Percentiles rank a stretch among this genome's conserved stretches.
These are phyloP conservation scores for Hydrolagus colliei DNA, from an alignment of 2,797 vertebrate species.

Conservation along the genomic window DNA sequence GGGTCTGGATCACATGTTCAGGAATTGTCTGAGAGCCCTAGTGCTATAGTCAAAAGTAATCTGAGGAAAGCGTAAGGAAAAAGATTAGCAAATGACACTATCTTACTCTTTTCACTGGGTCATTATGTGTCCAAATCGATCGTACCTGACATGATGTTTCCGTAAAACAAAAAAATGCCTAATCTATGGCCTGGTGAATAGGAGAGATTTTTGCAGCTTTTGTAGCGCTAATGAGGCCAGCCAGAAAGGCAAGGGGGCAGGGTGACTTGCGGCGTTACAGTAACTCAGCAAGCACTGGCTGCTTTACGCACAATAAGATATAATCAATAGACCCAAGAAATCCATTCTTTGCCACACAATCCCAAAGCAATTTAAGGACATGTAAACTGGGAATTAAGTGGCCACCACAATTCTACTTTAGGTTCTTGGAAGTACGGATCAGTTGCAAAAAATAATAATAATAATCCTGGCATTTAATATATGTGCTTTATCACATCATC, in stretches of 20 bases:
- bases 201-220: background rate
- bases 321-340: slow-evolving; percentile 22
- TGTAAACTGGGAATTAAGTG: background rate
- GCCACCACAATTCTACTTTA: background rate
- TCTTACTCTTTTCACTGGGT: background rate
- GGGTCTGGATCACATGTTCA: too few species aligned
- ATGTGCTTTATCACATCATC: too few species aligned
- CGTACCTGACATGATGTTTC: background rate
- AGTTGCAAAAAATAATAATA: background rate
- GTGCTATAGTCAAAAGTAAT: too few species aligned
- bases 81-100: too few species aligned
- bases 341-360: background rate
- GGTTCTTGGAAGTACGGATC: slow-evolving; percentile 14
- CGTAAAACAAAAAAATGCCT: too few species aligned
- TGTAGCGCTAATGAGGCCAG: background rate
- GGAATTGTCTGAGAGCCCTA: too few species aligned
- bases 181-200: background rate
- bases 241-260: background rate
- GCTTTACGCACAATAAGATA: background rate
- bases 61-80: too few species aligned
- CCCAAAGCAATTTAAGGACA: background rate
- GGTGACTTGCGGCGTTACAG: background rate
- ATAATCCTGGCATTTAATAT: too few species aligned
- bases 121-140: background rate
- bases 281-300: background rate